phyloP scores from a whole-genome alignment of 53 echinoderm and acorn worm genomes.

The Actinopyga echinites region DNA sequence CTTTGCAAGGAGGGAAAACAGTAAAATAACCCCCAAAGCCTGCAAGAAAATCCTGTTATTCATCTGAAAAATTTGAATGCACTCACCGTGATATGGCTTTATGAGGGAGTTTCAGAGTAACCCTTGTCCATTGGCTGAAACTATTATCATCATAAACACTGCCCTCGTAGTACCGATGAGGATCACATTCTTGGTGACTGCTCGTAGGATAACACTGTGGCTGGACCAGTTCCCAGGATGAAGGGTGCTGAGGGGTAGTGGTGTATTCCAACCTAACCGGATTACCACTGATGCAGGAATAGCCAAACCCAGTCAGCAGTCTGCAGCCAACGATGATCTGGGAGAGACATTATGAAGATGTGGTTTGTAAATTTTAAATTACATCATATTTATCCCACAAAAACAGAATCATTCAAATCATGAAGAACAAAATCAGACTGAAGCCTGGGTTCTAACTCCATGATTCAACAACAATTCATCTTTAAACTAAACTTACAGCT shows the following conservation, averaged over 20 bases:
- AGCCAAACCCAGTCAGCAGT: slow-evolving; percentile 8
- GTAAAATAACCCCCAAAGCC: too few relatives aligned
- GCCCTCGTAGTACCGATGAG: slow-evolving; percentile 63
- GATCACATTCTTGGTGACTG: slow-evolving; percentile 49
- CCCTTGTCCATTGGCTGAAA: slow-evolving; percentile 65
- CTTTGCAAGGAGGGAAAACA: too few relatives aligned
- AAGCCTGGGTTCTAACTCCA: too few relatives aligned
- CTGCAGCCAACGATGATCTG: slow-evolving; percentile 93
- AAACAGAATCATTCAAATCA: too few relatives aligned
- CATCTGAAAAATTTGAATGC: too few relatives aligned
- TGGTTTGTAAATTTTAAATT: too few relatives aligned
- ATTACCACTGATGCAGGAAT: slow-evolving; percentile 55
- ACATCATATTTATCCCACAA: too few relatives aligned
- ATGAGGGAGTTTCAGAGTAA: slow-evolving; percentile 70
- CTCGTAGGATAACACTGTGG: slow-evolving; percentile 73
- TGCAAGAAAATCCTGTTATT: too few relatives aligned
- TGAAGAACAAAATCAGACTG: too few relatives aligned
- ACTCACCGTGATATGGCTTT: slow-evolving; percentile 77
- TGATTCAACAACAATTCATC: too few relatives aligned
- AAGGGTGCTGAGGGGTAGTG: slow-evolving; percentile 54
- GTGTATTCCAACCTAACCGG: slow-evolving; percentile 77
- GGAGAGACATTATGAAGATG: background rate
- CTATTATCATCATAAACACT: slow-evolving; percentile 75
- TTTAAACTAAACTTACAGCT: too few relatives aligned
- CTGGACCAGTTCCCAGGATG: slow-evolving; percentile 66